Evolutionary conservation across 1,140 invertebrate genomes (phyloP), one percentile per base, ranked within the genome.

Genomic region (Temnothorax nylanderi): DNA sequence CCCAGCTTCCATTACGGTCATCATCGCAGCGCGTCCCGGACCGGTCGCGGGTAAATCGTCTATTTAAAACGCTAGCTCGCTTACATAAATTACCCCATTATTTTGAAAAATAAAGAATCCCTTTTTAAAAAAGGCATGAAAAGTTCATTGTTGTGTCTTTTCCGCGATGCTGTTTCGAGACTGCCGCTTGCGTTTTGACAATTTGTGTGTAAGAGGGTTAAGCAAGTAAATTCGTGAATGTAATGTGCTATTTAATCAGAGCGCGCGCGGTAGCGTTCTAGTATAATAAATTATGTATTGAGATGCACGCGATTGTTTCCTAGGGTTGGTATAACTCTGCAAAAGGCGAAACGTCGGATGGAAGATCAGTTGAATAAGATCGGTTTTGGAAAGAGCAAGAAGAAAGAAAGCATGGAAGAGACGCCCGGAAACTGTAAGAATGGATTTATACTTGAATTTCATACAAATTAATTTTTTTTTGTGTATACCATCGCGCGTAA

Each of bases 371-470:
- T 99, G 69, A 98, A 96, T 92, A 98, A 98, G 94, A 96, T 97
- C 93, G 97, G 98, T 5, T 95, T 97, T 86, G 95, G 96, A 0
- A 96, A 96, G 87, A 98, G 97, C 92, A 98, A 98, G 94, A 98
- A 98, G 94, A 98, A 98, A 94, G 97, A 98, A 37, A 98, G 97
- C 93, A 97, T 97, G 84, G 98, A 99, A 95, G 98, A 98, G 94
- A 96, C 97, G 18, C 96, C 97, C 86, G 97, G 97, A 89, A 97
- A 96, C 93, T 97, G 97, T 97, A 94, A 97, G 96, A 97, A 96
- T 5, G 41, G 11, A 67, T 32, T 54, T 51, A 49, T 5, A 41
- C 2, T 58, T 72, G 0, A 1, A 37, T 34, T 44, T 60, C 3
- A 75, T n/a, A 7, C 2, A 26, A 56, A 37, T 75, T 26, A 21